Base-by-base conservation (phyloP, 2,888 invertebrate genomes). In the Agapostemon virescens region DNA sequence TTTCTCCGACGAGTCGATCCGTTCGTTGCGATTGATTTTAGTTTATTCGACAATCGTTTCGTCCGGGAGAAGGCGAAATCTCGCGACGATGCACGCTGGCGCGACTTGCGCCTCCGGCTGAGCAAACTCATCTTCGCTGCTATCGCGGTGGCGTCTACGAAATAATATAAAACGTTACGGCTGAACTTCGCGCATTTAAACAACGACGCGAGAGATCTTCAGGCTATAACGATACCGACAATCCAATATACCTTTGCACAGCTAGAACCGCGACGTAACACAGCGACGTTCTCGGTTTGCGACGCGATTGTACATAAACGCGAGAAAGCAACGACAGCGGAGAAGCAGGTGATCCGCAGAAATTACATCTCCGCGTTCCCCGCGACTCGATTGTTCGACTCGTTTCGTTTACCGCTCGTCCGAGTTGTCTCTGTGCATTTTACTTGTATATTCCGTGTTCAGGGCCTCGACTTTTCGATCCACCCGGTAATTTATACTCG, bases 401-500 rank as follows among this genome's bases (percentile, higher is more conserved):
- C 71, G 49, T 33, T 23, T 40, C 36, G 13, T 69, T 75, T 40
- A 42, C 55, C 58, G 49, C 11, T 58, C 64, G 55, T 69, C 30
- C 69, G 70, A 69, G 63, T 75, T 76, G n/a, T 74, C 74, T 61
- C 55, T 52, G 69, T 71, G 68, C 58, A 74, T 69, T 67, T 81
- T 69, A 58, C 71, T 17, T 71, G 83, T 83, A 74, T 58, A 70
- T 55, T 71, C 45, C 64, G 70, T 49, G 68, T 79, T 71, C 49
- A 73, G 58, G 55, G 58, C 64, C 58, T 77, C 74, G 33, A 76
- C 72, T 66, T 66, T 20, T 20, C 20, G 42, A 70, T 71, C 72
- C 71, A 72, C 71, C 79, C 87, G 87, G 84, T 87, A 87, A 89
- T 89, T 89, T 90, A 88, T 88, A 85, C 80, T 85, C 82, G 81